A percentile compares a stretch with the other conserved stretches of the same genome.
Conservation (phyloP, 2,888 invertebrate genomes). For the Bellardia pandia region DNA sequence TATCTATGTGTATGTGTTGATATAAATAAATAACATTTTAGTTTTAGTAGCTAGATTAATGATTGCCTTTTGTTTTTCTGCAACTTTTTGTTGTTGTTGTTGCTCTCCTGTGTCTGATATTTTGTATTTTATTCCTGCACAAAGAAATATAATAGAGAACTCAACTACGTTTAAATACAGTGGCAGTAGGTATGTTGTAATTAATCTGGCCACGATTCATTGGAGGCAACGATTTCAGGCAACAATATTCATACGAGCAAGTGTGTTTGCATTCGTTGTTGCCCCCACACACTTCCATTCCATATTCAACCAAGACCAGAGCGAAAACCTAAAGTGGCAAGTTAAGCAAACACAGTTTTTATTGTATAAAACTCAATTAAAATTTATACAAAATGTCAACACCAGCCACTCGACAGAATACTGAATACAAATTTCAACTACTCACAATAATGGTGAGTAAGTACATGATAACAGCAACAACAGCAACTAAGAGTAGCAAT, state of each 20-base stretch:
- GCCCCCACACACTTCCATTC: background rate
- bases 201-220: constrained; percentile 72
- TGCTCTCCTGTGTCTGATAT: constrained; percentile 12
- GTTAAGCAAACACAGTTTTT: constrained; percentile 83
- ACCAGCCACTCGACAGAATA: constrained; percentile 78
- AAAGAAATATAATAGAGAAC: constrained; percentile 4
- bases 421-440: constrained; percentile 49
- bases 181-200: constrained; percentile 67
- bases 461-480: constrained; percentile 56
- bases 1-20: background rate
- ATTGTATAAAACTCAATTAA: constrained; percentile 83
- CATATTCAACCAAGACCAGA: background rate
- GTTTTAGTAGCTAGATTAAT: constrained; percentile 57
- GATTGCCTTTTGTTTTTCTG: constrained; percentile 33
- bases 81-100: background rate
- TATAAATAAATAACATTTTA: constrained; percentile 32
- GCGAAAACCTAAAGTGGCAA: constrained; percentile 80
- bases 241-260: constrained; percentile 31
- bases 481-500: constrained; percentile 62
- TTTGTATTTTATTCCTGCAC: constrained; percentile 38
- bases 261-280: background rate
- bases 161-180: constrained; percentile 9
- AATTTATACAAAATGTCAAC: constrained; percentile 83
- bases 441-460: constrained; percentile 2
- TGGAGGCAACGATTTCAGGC: constrained; percentile 62